Base-by-base conservation (phyloP, 2,113 vertebrate genomes). In the Serilophus lunatus region DNA sequence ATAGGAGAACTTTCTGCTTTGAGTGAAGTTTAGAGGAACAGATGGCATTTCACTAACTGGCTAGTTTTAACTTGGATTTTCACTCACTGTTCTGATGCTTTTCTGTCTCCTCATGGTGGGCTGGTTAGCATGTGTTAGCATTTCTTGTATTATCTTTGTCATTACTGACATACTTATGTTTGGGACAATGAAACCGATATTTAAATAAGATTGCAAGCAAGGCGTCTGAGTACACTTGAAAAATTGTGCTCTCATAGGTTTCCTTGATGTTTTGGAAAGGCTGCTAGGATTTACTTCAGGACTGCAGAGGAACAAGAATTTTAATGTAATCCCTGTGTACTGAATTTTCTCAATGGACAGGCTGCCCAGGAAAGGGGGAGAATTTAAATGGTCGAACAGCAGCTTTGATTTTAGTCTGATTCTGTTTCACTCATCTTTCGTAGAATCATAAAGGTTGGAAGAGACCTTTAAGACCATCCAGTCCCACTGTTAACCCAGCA, bases 31-130 rank as follows among this genome's bases (percentile, higher is more conserved):
- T 79, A 12, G n/a, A 68, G 45, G 57, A 93, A 78, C 82, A 95
- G 87, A 56, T 82, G 87, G 65, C n/a, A 60, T 90, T 90, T 94
- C 53, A 85, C 54, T 91, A 85, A 87, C 60, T 82, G 49, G 29
- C 17, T 75, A 47, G 14, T 64, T 94, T 82, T 64, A 71, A 31
- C 35, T 44, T 33, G 36, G 18, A 60, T 76, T 95, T 93, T 87
- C 17, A 2, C 66, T 87, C 70, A 53, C 7, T 53, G 12, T 51
- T 89, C 49, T 60, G 53, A 33, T 47, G 56, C 14, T 79, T 75
- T 40, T 72, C 19, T 84, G 24, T n/a, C 24, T 60, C 20, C 56
- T 92, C 28, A 40, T 8, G 9, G 24, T 35, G n/a, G n/a, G n/a
- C n/a, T n/a, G n/a, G n/a, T n/a, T n/a, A n/a, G n/a, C n/a, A 36